Percentiles rank a stretch among this genome's conserved stretches.
These are phyloP conservation scores for Drosophila busckii DNA, from an alignment of 1,140 invertebrate species.

Conservation along the genomic window DNA sequence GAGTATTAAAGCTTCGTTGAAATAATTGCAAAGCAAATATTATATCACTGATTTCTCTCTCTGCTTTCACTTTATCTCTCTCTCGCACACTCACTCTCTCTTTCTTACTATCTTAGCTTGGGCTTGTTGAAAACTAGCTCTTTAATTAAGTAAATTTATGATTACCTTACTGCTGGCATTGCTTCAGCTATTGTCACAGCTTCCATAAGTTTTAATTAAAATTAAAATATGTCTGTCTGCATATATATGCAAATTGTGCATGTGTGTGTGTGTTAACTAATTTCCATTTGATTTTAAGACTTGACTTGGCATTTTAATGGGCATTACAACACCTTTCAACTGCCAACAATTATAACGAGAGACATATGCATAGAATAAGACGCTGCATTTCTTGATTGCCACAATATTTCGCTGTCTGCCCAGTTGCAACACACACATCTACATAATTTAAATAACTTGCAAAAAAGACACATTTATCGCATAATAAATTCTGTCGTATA, in stretches of 20 bases:
- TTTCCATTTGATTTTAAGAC: conserved; percentile 27
- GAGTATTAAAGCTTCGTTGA: too few species aligned
- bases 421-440: conserved; percentile 27
- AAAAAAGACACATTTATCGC: conserved; percentile 60
- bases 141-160: conserved; percentile 36
- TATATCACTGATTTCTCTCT: too few species aligned
- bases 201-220: conserved; percentile 49
- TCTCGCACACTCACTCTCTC: background rate
- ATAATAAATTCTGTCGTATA: conserved; percentile 58
- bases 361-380: too few species aligned
- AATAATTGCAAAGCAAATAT: too few species aligned
- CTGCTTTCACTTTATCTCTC: conserved; percentile 34
- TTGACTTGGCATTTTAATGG: conserved; percentile 17
- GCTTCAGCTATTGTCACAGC: conserved; percentile 19
- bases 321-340: conserved; percentile 23
- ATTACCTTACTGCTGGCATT: conserved; percentile 43
- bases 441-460: conserved; percentile 54
- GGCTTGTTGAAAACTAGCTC: background rate
- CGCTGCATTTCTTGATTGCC: too few species aligned
- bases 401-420: too few species aligned
- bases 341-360: conserved; percentile 8
- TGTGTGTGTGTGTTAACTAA: conserved; percentile 5
- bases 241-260: conserved; percentile 6
- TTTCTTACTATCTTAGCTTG: background rate
- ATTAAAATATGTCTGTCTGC: conserved; percentile 43